Evolutionary conservation across 2,888 invertebrate genomes (phyloP), one percentile per base, ranked within the genome.

Genomic region (Linnaemya vulpina): DNA sequence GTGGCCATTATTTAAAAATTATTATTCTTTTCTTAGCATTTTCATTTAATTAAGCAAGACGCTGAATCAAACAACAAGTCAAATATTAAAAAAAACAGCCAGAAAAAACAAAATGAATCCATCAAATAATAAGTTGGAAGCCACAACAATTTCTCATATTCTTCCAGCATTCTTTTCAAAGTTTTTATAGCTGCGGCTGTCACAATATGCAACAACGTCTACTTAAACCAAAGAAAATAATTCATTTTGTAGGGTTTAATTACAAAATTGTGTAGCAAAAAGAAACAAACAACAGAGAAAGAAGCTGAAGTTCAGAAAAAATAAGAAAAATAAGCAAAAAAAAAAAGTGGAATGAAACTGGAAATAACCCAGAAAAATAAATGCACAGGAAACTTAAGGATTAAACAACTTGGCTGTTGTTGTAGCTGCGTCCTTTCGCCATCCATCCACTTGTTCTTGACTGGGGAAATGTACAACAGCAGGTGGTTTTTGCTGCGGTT

Each of bases 391-490:
- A 53, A 68, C 55, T 30, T 43, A 35, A 67, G 25, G 46, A 77
- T 46, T 65, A 77, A 43, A 67, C 40, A 43, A 46, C 67, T 38
- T 58, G 46, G 13, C 35, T n/a, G 13, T 63, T 55, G 11, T 55
- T 25, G 60, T 38, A 38, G n/a, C 20, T 62, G 4, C 25, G 30
- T 49, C 20, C n/a, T 49, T 49, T 49, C 8, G 9, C n/a, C 40
- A 17, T 58, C 65, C 38, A 30, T 51, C 20, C 67, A 68, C 9
- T 70, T 75, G 25, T 20, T 22, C 38, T 17, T 46, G 30, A 17
- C 13, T 3, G 49, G 35, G 70, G 35, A 75, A 76, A 71, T 65
- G 49, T 65, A 75, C 46, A 76, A 77, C 73, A 83, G 77, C 77
- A 78, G 78, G 73, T 78, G 74, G 62, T 70, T 53, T n/a, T 58